A percentile compares a stretch with the other conserved stretches of the same genome.
phyloP scores from a whole-genome alignment of 1,140 invertebrate species.

The Pseudomyrmex sp. region DNA sequence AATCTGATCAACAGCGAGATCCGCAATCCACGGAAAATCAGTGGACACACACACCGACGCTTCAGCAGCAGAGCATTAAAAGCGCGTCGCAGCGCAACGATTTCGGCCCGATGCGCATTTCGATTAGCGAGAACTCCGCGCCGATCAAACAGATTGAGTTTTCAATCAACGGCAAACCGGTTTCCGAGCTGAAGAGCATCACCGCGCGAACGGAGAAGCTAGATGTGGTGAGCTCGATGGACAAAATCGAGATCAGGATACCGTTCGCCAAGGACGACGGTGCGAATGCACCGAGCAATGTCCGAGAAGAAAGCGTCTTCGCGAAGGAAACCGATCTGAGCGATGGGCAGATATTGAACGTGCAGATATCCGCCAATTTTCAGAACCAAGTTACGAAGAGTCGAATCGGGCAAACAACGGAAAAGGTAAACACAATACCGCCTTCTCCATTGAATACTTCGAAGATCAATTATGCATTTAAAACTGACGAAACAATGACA shows the following conservation, averaged over 20 bases:
- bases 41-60: not conserved
- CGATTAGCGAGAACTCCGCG: constrained; percentile 66
- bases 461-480: not conserved
- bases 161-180: constrained; percentile 70
- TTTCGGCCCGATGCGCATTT: constrained; percentile 68
- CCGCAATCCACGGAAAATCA: not conserved
- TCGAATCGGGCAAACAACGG: not conserved
- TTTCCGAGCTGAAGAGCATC: constrained; percentile 67
- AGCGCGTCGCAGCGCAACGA: constrained; percentile 22
- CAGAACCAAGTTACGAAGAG: constrained; percentile 10
- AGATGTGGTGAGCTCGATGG: constrained; percentile 65
- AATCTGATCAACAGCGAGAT: constrained; percentile 27
- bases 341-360: constrained; percentile 51
- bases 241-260: constrained; percentile 74
- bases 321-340: not conserved
- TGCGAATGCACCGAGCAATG: not conserved
- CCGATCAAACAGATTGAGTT: constrained; percentile 73
- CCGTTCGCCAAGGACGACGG: constrained; percentile 32
- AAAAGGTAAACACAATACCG: constrained; percentile 34
- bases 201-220: constrained; percentile 63
- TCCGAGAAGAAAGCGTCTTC: not conserved
- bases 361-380: constrained; percentile 65
- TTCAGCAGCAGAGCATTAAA: not conserved
- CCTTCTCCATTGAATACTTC: not conserved
- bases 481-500: not conserved